These are phyloP conservation scores for Semaprochilodus insignis DNA, from an alignment of 2,797 vertebrate species.

Conservation along the genomic window DNA sequence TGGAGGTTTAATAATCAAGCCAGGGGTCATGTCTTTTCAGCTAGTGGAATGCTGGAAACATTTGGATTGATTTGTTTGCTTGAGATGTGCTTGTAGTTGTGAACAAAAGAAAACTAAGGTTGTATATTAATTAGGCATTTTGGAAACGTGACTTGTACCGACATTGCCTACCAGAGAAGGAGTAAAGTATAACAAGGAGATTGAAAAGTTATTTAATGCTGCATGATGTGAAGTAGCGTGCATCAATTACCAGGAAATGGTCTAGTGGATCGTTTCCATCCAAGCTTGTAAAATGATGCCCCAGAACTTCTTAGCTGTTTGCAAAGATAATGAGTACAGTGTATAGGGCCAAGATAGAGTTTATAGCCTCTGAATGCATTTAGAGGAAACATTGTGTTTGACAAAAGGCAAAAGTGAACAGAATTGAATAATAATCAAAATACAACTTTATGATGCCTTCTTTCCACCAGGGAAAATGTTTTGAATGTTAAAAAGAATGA, in stretches of 20 bases:
- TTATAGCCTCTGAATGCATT: constrained; percentile 20
- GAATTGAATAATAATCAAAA: constrained; percentile 13
- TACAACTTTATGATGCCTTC: too few relatives aligned
- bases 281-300: constrained; percentile 15
- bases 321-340: constrained; percentile 28
- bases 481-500: too few relatives aligned
- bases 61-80: neutral
- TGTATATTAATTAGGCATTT: neutral
- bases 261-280: constrained; percentile 38
- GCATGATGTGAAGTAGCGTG: constrained; percentile 14
- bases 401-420: neutral
- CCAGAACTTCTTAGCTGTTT: constrained; percentile 26
- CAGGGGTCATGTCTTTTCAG: neutral
- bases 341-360: neutral
- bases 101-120: neutral
- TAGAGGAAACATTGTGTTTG: neutral
- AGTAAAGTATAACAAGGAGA: constrained; percentile 10
- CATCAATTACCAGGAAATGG: constrained; percentile 36
- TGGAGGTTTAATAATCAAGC: neutral
- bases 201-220: constrained; percentile 35
- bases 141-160: constrained; percentile 4
- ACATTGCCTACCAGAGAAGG: neutral
- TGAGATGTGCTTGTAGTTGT: constrained; percentile 15
- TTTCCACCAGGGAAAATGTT: too few relatives aligned
- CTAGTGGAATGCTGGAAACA: neutral